Percentiles rank a stretch among this genome's conserved stretches.
phyloP scores from a whole-genome alignment of 2,888 invertebrate genomes.

The Cephus runcator region DNA sequence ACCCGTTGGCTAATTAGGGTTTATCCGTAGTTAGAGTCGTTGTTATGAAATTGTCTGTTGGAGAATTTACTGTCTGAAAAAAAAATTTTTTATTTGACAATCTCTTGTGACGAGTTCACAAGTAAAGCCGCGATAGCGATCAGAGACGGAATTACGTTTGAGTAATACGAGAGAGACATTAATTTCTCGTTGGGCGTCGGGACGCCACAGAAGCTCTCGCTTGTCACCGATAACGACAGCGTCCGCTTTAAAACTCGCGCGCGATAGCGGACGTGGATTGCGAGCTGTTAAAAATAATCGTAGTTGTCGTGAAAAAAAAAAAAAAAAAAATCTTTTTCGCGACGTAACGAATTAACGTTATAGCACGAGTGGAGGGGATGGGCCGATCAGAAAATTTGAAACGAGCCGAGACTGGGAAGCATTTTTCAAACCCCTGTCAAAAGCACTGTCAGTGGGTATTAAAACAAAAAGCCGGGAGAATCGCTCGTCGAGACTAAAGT shows the following conservation, averaged over 20 bases:
- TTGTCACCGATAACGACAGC: background rate
- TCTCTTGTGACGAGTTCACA: background rate
- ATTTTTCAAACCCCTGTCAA: slow-evolving; percentile 47
- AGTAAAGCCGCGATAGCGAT: background rate
- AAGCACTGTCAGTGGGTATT: slow-evolving; percentile 30
- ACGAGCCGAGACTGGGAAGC: slow-evolving; percentile 24
- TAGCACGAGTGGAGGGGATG: slow-evolving; percentile 9
- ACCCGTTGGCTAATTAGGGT: slow-evolving; percentile 32
- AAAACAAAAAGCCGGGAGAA: background rate
- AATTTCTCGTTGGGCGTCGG: background rate
- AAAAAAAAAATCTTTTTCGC: background rate
- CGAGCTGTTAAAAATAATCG: background rate
- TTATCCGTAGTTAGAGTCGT: background rate
- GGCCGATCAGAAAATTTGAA: background rate
- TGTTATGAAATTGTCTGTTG: background rate
- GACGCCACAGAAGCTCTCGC: background rate
- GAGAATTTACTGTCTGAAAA: background rate
- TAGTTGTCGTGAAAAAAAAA: background rate
- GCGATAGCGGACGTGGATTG: background rate
- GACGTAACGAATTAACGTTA: slow-evolving; percentile 36
- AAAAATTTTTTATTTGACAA: background rate
- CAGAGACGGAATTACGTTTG: background rate
- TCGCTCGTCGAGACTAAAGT: background rate
- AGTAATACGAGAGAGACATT: background rate
- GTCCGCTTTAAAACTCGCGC: background rate